A percentile compares a stretch with the other conserved stretches of the same genome.
These are phyloP conservation scores for Macrocentrus cingulum DNA, from an alignment of 1,140 invertebrate genomes.

Conservation along the genomic window DNA sequence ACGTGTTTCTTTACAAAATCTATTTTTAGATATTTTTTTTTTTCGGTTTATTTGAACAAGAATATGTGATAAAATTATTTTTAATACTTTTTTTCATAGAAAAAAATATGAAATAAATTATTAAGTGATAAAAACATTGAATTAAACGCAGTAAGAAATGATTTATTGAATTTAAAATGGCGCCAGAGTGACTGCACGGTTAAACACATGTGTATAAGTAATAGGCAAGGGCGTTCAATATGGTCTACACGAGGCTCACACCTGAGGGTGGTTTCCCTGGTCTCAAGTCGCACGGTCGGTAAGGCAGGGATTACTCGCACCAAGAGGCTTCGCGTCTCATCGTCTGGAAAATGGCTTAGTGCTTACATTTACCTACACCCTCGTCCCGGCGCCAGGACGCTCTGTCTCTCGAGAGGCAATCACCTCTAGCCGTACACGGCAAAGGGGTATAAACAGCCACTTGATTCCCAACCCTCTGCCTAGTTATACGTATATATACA, in stretches of 20 bases:
- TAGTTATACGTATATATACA: conserved; percentile 3
- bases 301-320: conserved; percentile 55
- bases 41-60: too few relatives aligned
- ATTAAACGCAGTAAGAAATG: too few relatives aligned
- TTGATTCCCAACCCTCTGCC: conserved; percentile 31
- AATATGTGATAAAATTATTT: too few relatives aligned
- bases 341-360: conserved; percentile 62
- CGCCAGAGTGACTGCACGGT: too few relatives aligned
- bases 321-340: conserved; percentile 60
- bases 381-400: not conserved
- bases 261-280: conserved; percentile 29
- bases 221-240: conserved; percentile 20
- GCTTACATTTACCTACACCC: conserved; percentile 51
- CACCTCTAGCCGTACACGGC: conserved; percentile 26
- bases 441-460: conserved; percentile 41
- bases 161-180: too few relatives aligned
- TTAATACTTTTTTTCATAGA: too few relatives aligned
- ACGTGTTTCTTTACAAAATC: too few relatives aligned
- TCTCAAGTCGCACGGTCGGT: conserved; percentile 39
- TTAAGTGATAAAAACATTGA: too few relatives aligned
- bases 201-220: not conserved
- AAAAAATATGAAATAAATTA: too few relatives aligned
- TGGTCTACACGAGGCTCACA: conserved; percentile 26
- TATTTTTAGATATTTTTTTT: too few relatives aligned
- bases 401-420: conserved; percentile 11